Conservation (phyloP, 2,888 invertebrate genomes). For the Erpobdella octoculata region DNA sequence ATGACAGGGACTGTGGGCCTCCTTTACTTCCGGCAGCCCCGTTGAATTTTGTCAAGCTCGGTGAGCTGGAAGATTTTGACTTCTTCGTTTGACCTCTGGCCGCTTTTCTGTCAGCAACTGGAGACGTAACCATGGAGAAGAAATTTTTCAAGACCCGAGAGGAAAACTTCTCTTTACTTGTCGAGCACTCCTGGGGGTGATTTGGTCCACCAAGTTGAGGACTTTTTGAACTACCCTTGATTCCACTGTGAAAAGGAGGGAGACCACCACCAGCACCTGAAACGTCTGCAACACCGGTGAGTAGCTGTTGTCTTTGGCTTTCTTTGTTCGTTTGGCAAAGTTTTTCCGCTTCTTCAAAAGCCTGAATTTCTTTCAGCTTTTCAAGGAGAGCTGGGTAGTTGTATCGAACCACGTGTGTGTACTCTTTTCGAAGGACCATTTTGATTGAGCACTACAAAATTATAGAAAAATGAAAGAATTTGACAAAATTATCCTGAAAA, state of each 20-base stretch:
- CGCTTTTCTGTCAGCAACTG: neutral
- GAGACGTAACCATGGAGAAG: constrained; percentile 6
- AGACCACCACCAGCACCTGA: neutral
- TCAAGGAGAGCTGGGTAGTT: constrained; percentile 3
- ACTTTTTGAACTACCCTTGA: neutral
- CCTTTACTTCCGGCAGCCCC: neutral
- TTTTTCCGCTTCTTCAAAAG: neutral
- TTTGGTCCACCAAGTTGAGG: too few relatives aligned
- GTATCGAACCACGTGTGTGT: neutral
- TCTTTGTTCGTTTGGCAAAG: neutral
- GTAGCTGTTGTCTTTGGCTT: neutral
- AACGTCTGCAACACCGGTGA: neutral
- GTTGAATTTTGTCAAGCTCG: neutral
- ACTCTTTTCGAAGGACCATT: neutral
- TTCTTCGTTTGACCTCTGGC: neutral
- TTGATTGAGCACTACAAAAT: neutral
- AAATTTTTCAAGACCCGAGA: constrained; percentile 7
- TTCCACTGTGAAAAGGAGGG: neutral
- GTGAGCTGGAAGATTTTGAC: constrained; percentile 14
- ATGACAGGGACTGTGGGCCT: neutral
- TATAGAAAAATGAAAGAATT: neutral
- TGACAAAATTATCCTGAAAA: too few relatives aligned
- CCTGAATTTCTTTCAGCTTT: constrained; percentile 10
- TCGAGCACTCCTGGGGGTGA: neutral
- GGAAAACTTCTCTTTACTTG: constrained; percentile 9